A percentile compares a stretch with the other conserved stretches of the same genome.
Conservation (phyloP, 53 echinoderm and acorn worm genomes). For the Crossaster papposus region DNA sequence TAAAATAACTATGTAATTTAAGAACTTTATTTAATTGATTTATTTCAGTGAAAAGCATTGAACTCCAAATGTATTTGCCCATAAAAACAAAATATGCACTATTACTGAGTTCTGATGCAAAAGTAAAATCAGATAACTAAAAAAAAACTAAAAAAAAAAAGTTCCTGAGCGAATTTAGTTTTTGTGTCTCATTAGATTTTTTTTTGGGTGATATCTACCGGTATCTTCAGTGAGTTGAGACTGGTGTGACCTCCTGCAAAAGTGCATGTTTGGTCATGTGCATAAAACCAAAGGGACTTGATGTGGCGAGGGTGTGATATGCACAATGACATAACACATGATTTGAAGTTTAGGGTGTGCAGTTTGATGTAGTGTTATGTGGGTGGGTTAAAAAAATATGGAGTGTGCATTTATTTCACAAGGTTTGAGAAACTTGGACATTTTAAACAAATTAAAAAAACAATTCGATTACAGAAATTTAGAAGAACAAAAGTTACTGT, state of each 20-base stretch:
- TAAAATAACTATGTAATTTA: no score
- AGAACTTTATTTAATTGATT: no score
- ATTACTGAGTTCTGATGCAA: no score
- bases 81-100: no score
- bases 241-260: conserved; percentile 1
- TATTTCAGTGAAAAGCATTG: no score
- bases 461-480: no score
- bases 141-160: background rate
- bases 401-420: background rate
- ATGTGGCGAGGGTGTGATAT: background rate
- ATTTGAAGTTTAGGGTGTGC: conserved; percentile 1
- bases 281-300: background rate
- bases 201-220: background rate
- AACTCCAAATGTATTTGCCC: no score
- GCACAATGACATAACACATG: conserved; percentile 30
- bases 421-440: no score
- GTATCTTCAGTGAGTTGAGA: background rate
- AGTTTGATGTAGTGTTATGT: background rate
- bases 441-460: no score
- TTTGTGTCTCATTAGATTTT: background rate
- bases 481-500: no score
- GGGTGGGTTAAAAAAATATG: background rate
- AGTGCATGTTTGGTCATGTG: conserved; percentile 44
- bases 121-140: no score
- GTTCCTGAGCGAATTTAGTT: background rate